Evolutionary conservation across 2,113 vertebrate species (phyloP).

Genomic region (Pseudorhombus dupliciocellatus): DNA sequence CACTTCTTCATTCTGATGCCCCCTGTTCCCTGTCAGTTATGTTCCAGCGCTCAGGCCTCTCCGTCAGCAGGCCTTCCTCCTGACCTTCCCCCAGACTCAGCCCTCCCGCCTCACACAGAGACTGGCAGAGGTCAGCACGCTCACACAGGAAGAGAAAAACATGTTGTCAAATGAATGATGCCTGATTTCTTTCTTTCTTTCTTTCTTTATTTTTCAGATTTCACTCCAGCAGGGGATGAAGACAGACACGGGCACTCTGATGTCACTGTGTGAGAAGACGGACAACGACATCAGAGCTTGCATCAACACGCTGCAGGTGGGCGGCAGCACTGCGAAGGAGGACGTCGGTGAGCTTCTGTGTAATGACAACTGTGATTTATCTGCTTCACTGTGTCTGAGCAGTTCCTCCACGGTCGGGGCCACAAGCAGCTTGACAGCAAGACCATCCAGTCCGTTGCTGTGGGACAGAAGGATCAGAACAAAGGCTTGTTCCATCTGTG

Average conservation of each 20-base stretch:
- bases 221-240: slow-evolving; percentile 84
- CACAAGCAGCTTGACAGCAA: slow-evolving; percentile 83
- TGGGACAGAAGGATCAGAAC: slow-evolving; percentile 96
- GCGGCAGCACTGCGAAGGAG: background rate
- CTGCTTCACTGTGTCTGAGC: slow-evolving; percentile 13
- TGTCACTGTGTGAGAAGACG: slow-evolving; percentile 90
- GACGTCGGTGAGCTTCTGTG: background rate
- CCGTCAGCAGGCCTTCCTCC: slow-evolving; percentile 89
- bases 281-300: slow-evolving; percentile 95
- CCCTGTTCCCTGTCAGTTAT: slow-evolving; percentile 80
- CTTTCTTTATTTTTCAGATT: slow-evolving; percentile 80
- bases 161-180: background rate
- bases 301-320: slow-evolving; percentile 94
- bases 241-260: slow-evolving; percentile 81
- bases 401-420: slow-evolving; percentile 93
- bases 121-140: slow-evolving; percentile 85
- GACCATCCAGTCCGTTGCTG: slow-evolving; percentile 82
- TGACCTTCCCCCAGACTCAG: slow-evolving; percentile 87
- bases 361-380: background rate
- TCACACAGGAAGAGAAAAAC: background rate
- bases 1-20: slow-evolving; percentile 1
- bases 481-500: slow-evolving; percentile 94
- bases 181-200: background rate
- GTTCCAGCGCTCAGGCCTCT: slow-evolving; percentile 88
- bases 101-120: slow-evolving; percentile 90